Evolutionary conservation across 2,797 vertebrate genomes (phyloP).

Genomic region (Ceryle rudis): DNA sequence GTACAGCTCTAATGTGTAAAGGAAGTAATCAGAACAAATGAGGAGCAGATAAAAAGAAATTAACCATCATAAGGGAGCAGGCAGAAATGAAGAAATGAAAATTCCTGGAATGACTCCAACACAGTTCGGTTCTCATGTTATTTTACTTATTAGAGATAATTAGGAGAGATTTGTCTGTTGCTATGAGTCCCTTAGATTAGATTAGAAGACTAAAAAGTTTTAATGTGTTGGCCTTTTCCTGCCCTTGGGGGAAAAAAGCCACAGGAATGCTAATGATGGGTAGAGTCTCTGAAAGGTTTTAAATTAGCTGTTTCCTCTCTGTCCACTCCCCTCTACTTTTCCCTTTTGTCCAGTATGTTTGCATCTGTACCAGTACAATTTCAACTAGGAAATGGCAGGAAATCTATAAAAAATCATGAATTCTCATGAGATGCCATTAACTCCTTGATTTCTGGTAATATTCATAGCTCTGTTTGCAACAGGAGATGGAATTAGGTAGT

Average conservation of each 20-base stretch:
- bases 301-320: not conserved
- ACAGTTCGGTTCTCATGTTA: slow-evolving; percentile 21
- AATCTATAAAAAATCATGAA: not conserved
- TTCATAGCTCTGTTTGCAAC: not conserved
- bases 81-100: slow-evolving; percentile 25
- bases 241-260: not conserved
- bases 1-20: slow-evolving; percentile 10
- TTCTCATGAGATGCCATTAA: not conserved
- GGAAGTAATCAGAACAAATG: slow-evolving; percentile 41
- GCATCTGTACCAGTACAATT: not conserved
- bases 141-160: slow-evolving; percentile 37
- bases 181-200: slow-evolving; percentile 7
- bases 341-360: not conserved
- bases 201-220: slow-evolving; percentile 29
- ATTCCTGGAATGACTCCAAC: slow-evolving; percentile 16
- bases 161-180: slow-evolving; percentile 22
- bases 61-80: not conserved
- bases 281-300: not conserved
- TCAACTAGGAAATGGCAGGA: not conserved
- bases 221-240: not conserved
- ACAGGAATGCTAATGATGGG: not conserved
- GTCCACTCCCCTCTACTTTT: not conserved
- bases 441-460: not conserved
- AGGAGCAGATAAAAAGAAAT: slow-evolving; percentile 56
- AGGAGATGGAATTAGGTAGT: not conserved